Evolutionary conservation across 1,140 invertebrate genomes (phyloP).

Genomic region (Brachionus asplanchnoidis): DNA sequence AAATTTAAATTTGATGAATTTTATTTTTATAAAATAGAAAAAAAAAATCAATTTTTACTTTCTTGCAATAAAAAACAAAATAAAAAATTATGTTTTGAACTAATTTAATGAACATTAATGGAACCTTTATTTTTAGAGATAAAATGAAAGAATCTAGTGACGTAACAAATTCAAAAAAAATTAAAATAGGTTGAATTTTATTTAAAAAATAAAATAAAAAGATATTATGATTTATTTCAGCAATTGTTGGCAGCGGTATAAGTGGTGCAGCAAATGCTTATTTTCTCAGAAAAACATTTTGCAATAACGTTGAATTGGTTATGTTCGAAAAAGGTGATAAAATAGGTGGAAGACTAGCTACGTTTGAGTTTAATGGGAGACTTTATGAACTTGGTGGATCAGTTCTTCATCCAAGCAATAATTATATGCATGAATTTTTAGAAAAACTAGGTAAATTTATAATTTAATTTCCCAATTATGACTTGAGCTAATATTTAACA

Average conservation of each 20-base stretch:
- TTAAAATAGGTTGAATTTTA: conserved; percentile 12
- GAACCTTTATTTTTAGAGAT: neutral
- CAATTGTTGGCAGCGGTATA: conserved; percentile 56
- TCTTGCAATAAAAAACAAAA: neutral
- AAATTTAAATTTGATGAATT: conserved; percentile 14
- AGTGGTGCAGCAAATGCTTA: conserved; percentile 64
- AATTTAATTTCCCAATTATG: neutral
- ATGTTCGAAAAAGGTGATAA: conserved; percentile 59
- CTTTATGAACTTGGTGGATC: conserved; percentile 63
- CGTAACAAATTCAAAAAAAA: neutral
- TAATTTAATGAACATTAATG: neutral
- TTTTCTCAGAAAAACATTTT: conserved; percentile 61
- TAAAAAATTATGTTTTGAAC: neutral
- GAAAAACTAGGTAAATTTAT: conserved; percentile 57
- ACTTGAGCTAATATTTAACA: neutral
- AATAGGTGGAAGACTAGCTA: conserved; percentile 62
- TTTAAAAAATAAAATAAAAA: neutral
- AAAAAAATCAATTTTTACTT: conserved; percentile 14
- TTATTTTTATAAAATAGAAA: neutral
- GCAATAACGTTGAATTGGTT: conserved; percentile 58
- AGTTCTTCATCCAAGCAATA: conserved; percentile 63
- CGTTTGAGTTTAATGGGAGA: conserved; percentile 56
- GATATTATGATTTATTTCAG: conserved; percentile 1
- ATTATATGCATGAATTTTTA: conserved; percentile 63
- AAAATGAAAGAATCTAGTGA: neutral